These are phyloP conservation scores for Phylloscopus trochilus DNA, from an alignment of 2,113 vertebrate species.

Conservation along the genomic window DNA sequence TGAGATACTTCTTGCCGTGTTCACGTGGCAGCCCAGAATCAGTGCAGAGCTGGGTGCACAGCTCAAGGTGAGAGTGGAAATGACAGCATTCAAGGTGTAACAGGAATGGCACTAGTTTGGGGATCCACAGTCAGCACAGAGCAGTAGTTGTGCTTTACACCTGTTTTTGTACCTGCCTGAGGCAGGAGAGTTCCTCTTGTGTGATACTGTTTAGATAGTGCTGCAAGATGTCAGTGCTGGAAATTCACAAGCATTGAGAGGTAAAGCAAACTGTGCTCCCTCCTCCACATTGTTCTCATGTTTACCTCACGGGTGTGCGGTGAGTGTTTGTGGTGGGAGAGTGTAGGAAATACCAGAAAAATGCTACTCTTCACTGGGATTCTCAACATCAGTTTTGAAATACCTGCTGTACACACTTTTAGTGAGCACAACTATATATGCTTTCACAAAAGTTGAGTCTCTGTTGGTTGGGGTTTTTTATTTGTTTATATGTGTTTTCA, in stretches of 20 bases:
- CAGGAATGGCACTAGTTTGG: neutral
- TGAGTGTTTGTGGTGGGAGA: neutral
- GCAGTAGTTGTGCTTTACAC: neutral
- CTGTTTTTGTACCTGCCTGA: neutral
- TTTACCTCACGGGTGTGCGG: neutral
- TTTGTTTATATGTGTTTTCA: neutral
- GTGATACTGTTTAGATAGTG: neutral
- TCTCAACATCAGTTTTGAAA: neutral
- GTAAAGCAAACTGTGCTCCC: neutral
- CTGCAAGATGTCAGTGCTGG: neutral
- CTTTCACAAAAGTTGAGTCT: neutral
- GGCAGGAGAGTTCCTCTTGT: neutral
- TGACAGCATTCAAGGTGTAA: neutral
- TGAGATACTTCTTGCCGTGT: neutral
- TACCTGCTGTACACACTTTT: neutral
- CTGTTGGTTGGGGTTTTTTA: neutral
- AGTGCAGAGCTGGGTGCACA: neutral
- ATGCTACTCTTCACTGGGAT: neutral
- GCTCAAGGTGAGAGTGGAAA: neutral
- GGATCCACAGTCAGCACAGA: neutral
- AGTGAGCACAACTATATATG: neutral
- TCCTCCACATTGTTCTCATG: neutral
- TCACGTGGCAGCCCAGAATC: neutral
- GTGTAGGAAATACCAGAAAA: neutral
- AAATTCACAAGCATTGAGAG: neutral